Evolutionary conservation across 2,888 invertebrate genomes (phyloP).

Genomic region (Drosophila nr. fundita): DNA sequence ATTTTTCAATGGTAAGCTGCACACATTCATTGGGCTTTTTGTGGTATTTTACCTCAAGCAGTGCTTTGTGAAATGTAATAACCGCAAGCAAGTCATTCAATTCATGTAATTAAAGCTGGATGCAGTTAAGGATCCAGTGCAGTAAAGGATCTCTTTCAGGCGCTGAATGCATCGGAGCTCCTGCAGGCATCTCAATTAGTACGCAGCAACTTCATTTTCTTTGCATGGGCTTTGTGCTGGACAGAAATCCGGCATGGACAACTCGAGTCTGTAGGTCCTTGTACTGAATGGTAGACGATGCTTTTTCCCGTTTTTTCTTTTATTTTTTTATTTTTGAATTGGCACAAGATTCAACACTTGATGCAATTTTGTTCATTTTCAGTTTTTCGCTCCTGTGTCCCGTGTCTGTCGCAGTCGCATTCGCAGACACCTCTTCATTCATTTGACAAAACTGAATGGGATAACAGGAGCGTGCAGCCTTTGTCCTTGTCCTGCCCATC

Average conservation of each 20-base stretch:
- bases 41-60: background rate
- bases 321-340: conserved; percentile 21
- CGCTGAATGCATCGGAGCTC: conserved; percentile 16
- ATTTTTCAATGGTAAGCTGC: background rate
- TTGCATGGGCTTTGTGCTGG: conserved; percentile 10
- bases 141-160: conserved; percentile 3
- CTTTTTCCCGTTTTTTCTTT: background rate
- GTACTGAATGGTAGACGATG: conserved; percentile 40
- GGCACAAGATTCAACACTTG: conserved; percentile 45
- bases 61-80: conserved; percentile 29
- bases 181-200: conserved; percentile 59
- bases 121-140: conserved; percentile 4
- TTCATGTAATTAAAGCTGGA: conserved; percentile 29
- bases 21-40: background rate
- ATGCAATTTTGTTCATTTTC: conserved; percentile 64
- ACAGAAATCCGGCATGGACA: conserved; percentile 4
- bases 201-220: conserved; percentile 51
- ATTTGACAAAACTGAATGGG: conserved; percentile 65
- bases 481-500: conserved; percentile 24
- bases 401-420: conserved; percentile 14
- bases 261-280: conserved; percentile 38
- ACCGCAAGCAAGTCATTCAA: conserved; percentile 25
- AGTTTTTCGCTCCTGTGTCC: conserved; percentile 18
- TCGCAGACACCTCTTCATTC: conserved; percentile 64
- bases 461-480: conserved; percentile 17